Percentiles rank a stretch among this genome's conserved stretches.
phyloP scores from a whole-genome alignment of 2,113 vertebrate genomes.

The Xenotilapia caudafasciata region DNA sequence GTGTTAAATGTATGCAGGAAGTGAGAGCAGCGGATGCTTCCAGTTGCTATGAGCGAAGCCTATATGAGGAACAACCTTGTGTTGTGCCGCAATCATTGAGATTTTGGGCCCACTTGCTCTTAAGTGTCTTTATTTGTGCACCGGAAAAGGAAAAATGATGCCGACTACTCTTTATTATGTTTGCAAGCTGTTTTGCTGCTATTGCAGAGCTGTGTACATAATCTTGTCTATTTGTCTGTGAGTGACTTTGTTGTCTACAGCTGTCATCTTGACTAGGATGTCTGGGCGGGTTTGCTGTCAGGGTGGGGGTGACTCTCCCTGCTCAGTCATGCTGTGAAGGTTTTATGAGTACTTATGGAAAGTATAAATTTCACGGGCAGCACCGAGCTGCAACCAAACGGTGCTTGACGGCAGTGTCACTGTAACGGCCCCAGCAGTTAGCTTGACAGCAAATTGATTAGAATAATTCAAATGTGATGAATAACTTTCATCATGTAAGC shows the following conservation, averaged over 20 bases:
- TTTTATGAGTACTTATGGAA: constrained; percentile 74
- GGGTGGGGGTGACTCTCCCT: constrained; percentile 51
- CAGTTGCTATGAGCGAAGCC: background rate
- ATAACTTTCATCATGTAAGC: constrained; percentile 88
- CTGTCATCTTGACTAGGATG: constrained; percentile 20
- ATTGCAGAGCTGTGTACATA: constrained; percentile 13
- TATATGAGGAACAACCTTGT: background rate
- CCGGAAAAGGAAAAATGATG: constrained; percentile 1
- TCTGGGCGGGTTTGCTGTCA: background rate
- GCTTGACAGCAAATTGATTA: constrained; percentile 96
- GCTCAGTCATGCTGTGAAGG: constrained; percentile 86
- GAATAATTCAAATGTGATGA: constrained; percentile 94
- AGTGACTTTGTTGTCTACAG: constrained; percentile 30
- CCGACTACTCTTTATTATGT: constrained; percentile 41
- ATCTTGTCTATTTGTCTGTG: constrained; percentile 56
- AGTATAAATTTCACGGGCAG: constrained; percentile 73
- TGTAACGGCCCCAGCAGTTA: constrained; percentile 85
- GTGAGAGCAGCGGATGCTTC: background rate
- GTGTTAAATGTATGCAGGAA: constrained; percentile 3
- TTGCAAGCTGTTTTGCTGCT: constrained; percentile 34
- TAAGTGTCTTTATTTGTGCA: constrained; percentile 22
- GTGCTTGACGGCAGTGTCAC: constrained; percentile 79
- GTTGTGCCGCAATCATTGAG: background rate
- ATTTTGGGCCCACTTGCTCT: background rate
- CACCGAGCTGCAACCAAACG: constrained; percentile 83